These are phyloP conservation scores for Pseudois nayaur DNA, from an alignment of 2,113 vertebrate genomes.

Conservation along the genomic window DNA sequence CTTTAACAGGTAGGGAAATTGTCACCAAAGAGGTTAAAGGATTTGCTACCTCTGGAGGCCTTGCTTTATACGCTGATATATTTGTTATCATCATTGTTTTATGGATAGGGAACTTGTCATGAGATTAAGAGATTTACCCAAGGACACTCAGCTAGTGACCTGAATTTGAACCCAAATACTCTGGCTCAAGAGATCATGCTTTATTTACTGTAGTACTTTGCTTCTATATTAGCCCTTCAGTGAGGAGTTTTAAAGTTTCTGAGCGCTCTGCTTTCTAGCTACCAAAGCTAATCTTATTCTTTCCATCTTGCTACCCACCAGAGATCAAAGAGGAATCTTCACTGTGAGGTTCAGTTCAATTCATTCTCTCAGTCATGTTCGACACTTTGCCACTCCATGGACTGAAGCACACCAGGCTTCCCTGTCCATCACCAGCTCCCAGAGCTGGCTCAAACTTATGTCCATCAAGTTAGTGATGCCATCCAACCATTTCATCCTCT, in stretches of 20 bases:
- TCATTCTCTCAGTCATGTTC: neutral
- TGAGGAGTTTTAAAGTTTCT: slow-evolving; percentile 10
- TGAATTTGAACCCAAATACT: slow-evolving; percentile 41
- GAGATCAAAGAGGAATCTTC: neutral
- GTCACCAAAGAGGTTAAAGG: slow-evolving; percentile 5
- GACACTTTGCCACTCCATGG: neutral
- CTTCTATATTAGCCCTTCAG: neutral
- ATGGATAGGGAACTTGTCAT: slow-evolving; percentile 33
- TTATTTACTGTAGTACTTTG: slow-evolving; percentile 15
- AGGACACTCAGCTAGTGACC: slow-evolving; percentile 34
- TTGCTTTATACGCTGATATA: slow-evolving; percentile 28
- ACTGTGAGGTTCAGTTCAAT: neutral
- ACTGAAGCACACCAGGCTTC: neutral
- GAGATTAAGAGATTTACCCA: slow-evolving; percentile 41
- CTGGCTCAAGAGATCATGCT: slow-evolving; percentile 1
- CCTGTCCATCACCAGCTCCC: neutral
- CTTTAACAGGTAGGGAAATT: slow-evolving; percentile 7
- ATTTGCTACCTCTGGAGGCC: slow-evolving; percentile 1
- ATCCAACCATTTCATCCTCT: neutral
- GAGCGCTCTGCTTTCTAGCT: neutral
- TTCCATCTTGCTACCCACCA: neutral
- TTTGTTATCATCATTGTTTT: slow-evolving; percentile 35
- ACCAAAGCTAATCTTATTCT: neutral
- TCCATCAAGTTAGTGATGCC: neutral
- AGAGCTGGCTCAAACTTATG: neutral